Evolutionary conservation across 2,797 vertebrate species (phyloP), one percentile per base, ranked within the genome.

Genomic region (Spinus pinus): DNA sequence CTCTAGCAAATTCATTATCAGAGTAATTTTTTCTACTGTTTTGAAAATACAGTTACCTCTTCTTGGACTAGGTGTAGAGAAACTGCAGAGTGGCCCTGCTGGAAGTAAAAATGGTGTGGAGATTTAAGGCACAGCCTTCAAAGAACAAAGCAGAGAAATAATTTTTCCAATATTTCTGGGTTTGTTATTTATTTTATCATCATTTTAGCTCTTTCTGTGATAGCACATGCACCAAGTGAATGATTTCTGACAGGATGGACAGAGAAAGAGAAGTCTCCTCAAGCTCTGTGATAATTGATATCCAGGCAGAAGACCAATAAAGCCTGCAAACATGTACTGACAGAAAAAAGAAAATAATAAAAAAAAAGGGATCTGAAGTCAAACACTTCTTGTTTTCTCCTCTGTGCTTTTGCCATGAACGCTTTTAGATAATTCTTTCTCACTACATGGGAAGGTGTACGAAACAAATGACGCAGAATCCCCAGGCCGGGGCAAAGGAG

Each of bases 381-480:
- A 33, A 56, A 14, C 3, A 8, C 24, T 41, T 8, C 6, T 33
- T 64, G 14, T 27, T 74, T 56, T 35, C 9, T 25, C 21, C 35
- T 83, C 25, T 49, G 17, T 49, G 17, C 17, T 73, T 57, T 49
- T 56, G 17, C 22, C 35, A 65, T 35, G 24, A 83, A 30, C 5
- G 35, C 57, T 56, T 7, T 21, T 42, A 24, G 16, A 16, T 6
- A 41, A 14, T 47, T 72, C 33, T 6, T 33, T 47, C 50, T 57
- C 25, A 12, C 35, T 41, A 2, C 17, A 7, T 2, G 31, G 21
- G 31, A 57, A 75, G 14, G 18, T 50, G 57, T n/a, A 14, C 2
- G 0, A 27, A 33, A 14, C 50, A 13, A 50, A 10, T 2, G 0
- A 27, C 0, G 0, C 21, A 47, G 21, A 58, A 6, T 24, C 12